These are phyloP conservation scores for Hyles lineata DNA, from an alignment of 2,888 invertebrate species.

Conservation along the genomic window DNA sequence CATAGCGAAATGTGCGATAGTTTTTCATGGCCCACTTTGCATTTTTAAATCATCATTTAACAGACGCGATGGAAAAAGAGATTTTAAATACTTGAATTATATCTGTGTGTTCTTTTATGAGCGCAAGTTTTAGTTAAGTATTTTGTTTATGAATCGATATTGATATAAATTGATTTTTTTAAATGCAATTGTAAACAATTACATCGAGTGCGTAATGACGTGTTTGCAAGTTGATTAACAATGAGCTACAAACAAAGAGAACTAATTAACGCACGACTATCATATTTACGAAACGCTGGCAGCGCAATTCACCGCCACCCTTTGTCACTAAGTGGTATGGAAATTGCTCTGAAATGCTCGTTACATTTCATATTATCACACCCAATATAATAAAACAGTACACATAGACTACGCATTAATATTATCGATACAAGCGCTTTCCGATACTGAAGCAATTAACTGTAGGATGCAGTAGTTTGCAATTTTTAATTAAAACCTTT, in stretches of 20 bases:
- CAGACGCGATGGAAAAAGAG: too few species aligned
- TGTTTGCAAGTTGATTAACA: too few species aligned
- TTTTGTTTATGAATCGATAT: too few species aligned
- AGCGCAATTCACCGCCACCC: neutral
- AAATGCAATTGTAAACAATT: too few species aligned
- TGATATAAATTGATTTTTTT: too few species aligned
- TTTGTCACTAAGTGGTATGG: neutral
- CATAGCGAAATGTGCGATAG: too few species aligned
- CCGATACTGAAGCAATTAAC: neutral
- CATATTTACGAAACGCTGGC: neutral
- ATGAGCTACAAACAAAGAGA: neutral
- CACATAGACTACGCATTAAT: neutral
- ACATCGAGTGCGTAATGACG: too few species aligned
- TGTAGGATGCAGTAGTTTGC: neutral
- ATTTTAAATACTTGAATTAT: too few species aligned
- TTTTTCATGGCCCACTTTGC: too few species aligned
- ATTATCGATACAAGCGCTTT: neutral
- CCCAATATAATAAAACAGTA: neutral
- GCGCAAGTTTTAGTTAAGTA: too few species aligned
- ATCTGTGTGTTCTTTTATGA: too few species aligned
- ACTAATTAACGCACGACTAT: neutral
- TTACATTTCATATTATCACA: neutral
- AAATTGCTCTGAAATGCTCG: slow-evolving; percentile 3
- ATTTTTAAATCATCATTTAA: neutral
- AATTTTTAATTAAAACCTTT: slow-evolving; percentile 1